Base-by-base conservation (phyloP, 1,140 invertebrate species). In the Lasaia peninsularis region DNA sequence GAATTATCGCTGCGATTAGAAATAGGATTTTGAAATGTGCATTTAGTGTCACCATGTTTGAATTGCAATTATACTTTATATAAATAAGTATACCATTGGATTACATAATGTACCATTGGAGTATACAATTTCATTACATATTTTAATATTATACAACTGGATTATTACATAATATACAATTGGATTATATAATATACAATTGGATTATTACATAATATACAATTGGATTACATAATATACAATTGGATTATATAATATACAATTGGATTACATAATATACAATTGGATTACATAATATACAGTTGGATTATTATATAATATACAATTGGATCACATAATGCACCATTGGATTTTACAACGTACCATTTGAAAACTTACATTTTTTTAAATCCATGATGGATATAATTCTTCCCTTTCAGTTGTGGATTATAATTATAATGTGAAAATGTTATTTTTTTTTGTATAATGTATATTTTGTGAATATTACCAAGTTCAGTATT, bases 401-500 rank as follows among this genome's bases (percentile, higher is more conserved):
- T 18, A 40, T 40, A 37, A 49, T 51, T 51, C 14, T 51, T 51
- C 24, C 44, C 31, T 35, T 60, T 54, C 28, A 12, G 24, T 50
- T 21, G 44, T 33, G 44, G n/a, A 7, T 21, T 44, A 14, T 12
- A 9, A 4, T 20, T 10, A 10, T 55, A 21, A 34, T 35, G 35
- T 32, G 11, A 50, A 37, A 32, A 40, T 10, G 24, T 31, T 60
- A 48, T 32, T 33, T 35, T 57, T 52, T 33, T 35, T n/a, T n/a
- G n/a, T n/a, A n/a, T 18, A 62, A 57, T 44, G 31, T 37, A 37
- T 57, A 52, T 60, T 73, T 53, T 50, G 33, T 71, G 64, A 67
- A 70, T 61, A 70, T 69, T 67, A 79, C 77, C 80, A 71, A 70
- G 62, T 67, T 65, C 77, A 83, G 78, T 83, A 80, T 82, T 83